Percentiles rank a stretch among this genome's conserved stretches.
phyloP scores from a whole-genome alignment of 2,113 vertebrate species.

The Cebus imitator region DNA sequence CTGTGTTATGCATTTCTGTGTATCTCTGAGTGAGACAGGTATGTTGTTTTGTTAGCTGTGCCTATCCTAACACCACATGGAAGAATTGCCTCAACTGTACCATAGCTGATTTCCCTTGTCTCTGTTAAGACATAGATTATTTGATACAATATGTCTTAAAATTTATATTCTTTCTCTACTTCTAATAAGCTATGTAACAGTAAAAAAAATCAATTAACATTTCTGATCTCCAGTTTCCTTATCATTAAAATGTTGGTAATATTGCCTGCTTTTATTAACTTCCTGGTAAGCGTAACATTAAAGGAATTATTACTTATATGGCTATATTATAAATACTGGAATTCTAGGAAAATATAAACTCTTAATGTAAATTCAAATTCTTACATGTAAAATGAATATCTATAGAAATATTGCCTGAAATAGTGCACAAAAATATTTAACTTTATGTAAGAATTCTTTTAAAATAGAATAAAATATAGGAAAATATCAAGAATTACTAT shows the following conservation, averaged over 20 bases:
- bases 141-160: background rate
- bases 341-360: background rate
- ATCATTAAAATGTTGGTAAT: background rate
- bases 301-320: background rate
- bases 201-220: background rate
- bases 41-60: background rate
- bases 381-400: background rate
- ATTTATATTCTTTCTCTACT: background rate
- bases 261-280: background rate
- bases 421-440: background rate
- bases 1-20: background rate
- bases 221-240: background rate
- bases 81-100: background rate
- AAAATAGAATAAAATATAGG: background rate
- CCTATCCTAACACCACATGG: too few relatives aligned
- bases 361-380: background rate
- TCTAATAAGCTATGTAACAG: background rate
- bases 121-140: background rate
- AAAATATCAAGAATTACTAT: background rate
- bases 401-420: background rate
- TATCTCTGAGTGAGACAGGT: rapidly evolving
- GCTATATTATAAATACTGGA: background rate
- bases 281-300: background rate
- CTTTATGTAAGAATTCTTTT: background rate
- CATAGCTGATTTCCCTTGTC: background rate